Evolutionary conservation across 2,888 invertebrate species (phyloP).

Genomic region (Dynastes maya): DNA sequence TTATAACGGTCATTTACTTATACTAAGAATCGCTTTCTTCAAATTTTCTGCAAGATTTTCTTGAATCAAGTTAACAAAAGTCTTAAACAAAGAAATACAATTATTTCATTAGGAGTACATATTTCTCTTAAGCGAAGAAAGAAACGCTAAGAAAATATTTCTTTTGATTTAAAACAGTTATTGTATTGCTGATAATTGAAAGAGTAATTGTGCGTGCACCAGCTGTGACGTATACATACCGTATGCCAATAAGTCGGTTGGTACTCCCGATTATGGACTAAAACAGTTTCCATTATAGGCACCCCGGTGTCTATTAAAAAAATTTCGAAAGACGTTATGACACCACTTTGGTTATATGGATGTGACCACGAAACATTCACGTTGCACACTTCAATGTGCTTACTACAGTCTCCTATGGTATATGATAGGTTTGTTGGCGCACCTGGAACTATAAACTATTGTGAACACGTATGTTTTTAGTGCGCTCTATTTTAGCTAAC

Average conservation of each 20-base stretch:
- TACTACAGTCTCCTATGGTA: constrained; percentile 62
- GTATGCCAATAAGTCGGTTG: constrained; percentile 51
- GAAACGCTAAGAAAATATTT: too few species aligned
- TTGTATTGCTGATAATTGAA: too few species aligned
- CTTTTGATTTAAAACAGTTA: too few species aligned
- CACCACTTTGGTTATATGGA: constrained; percentile 64
- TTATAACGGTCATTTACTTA: too few species aligned
- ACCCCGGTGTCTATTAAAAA: constrained; percentile 60
- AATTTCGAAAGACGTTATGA: constrained; percentile 64
- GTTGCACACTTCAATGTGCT: constrained; percentile 61
- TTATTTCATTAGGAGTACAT: too few species aligned
- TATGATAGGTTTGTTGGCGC: constrained; percentile 64
- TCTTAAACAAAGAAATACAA: too few species aligned
- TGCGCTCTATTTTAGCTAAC: constrained; percentile 19
- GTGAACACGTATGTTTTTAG: background rate
- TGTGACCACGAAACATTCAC: constrained; percentile 66
- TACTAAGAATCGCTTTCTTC: too few species aligned
- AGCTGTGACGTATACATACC: constrained; percentile 47
- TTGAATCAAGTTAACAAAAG: too few species aligned
- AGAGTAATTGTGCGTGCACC: too few species aligned
- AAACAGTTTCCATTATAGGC: background rate
- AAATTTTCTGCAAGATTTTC: too few species aligned
- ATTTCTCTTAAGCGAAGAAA: too few species aligned
- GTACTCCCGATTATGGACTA: constrained; percentile 41
- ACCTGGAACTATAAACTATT: constrained; percentile 62